Evolutionary conservation across 2,113 vertebrate species (phyloP), one percentile per base, ranked within the genome.

Genomic region (Tretioscincus oriximinensis): DNA sequence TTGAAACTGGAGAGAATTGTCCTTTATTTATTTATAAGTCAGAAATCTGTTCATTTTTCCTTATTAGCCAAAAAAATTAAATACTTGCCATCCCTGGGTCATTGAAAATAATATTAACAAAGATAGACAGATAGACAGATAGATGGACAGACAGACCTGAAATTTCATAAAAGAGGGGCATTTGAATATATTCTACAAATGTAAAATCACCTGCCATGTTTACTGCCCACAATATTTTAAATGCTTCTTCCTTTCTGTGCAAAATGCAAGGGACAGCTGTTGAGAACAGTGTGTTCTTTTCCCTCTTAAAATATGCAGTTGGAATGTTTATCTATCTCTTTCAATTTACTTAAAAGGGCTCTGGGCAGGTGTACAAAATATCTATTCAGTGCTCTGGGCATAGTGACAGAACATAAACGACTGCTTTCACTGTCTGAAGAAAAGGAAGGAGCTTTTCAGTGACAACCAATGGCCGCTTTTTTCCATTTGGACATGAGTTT

Each of bases 1-100:
- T 78, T 85, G 31, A 84, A 89, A 79, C 58, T 88, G 60, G 51
- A n/a, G 9, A 69, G 29, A 84, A 88, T 88, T 81, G 26, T 45
- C 26, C 35, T 35, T 88, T 78, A 81, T 77, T 88, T 76, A 81
- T 69, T 70, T 83, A 83, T 73, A 4, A 24, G 6, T 45, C n/a
- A 74, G 75, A 84, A 81, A 76, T 78, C 87, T 76, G 84, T 51
- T 84, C 58, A 16, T 31, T 84, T 41, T 28, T 76, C 18, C 54
- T 85, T 76, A 76, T 29, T 84, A 80, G 7, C 21, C 81, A 5
- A 54, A 77, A 58, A 68, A 76, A 1, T 22, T 7, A 58, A 73
- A 2, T 4, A 60, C 64, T 21, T 61, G 11, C 6, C 11, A 29
- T 22, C 71, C 9, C 35, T 63, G 41, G 8, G 41, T 24, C 10